A percentile compares a stretch with the other conserved stretches of the same genome.
Evolutionary conservation across 2,797 vertebrate species (phyloP).

Genomic region (Allobates femoralis): DNA sequence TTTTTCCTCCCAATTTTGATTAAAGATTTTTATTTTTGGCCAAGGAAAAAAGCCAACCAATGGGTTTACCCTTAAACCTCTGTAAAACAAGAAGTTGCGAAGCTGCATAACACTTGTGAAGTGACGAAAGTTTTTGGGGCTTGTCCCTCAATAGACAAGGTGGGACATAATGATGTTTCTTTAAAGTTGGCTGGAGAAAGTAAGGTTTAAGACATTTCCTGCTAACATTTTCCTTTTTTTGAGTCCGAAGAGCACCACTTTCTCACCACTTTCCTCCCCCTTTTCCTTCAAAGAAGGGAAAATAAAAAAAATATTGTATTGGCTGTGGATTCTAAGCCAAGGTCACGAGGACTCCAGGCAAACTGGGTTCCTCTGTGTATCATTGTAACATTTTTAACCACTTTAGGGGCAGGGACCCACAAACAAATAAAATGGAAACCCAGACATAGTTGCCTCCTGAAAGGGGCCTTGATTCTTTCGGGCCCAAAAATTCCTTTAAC

Average conservation of each 20-base stretch:
- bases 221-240: slow-evolving; percentile 6
- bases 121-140: slow-evolving; percentile 24
- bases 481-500: slow-evolving; percentile 57
- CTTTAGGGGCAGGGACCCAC: slow-evolving; percentile 56
- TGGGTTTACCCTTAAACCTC: slow-evolving; percentile 9
- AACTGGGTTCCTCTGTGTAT: slow-evolving; percentile 51
- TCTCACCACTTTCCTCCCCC: slow-evolving; percentile 25
- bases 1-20: too few species aligned
- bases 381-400: slow-evolving; percentile 55
- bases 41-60: neutral
- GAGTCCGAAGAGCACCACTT: slow-evolving; percentile 3
- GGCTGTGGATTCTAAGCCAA: slow-evolving; percentile 43
- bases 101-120: slow-evolving; percentile 25
- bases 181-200: slow-evolving; percentile 23
- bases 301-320: slow-evolving; percentile 60
- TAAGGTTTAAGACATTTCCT: slow-evolving; percentile 40
- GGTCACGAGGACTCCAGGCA: slow-evolving; percentile 44
- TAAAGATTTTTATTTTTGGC: too few species aligned
- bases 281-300: slow-evolving; percentile 58
- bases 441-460: slow-evolving; percentile 41
- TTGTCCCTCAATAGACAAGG: slow-evolving; percentile 47
- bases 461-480: slow-evolving; percentile 53
- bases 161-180: slow-evolving; percentile 51
- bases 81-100: slow-evolving; percentile 22
- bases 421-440: slow-evolving; percentile 51